These are phyloP conservation scores for Odontothrips loti DNA, from an alignment of 2,888 invertebrate genomes.

Conservation along the genomic window DNA sequence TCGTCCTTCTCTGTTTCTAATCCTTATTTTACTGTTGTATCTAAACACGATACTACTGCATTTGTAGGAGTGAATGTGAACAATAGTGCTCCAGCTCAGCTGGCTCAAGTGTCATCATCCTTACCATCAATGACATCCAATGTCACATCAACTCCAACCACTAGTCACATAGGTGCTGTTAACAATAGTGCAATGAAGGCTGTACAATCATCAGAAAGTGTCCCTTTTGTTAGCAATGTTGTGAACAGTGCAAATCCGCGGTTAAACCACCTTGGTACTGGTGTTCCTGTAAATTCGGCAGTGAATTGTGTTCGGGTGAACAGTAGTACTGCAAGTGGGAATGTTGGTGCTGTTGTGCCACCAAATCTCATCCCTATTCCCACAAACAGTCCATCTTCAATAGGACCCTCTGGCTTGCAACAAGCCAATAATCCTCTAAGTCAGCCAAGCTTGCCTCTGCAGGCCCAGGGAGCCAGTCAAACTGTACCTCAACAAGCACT, in stretches of 20 bases:
- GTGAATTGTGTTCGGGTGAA: conserved; percentile 24
- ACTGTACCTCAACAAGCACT: conserved; percentile 41
- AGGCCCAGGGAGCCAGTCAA: conserved; percentile 35
- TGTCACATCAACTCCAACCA: background rate
- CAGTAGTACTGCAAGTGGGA: background rate
- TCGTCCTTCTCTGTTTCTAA: conserved; percentile 2
- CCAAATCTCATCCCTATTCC: conserved; percentile 19
- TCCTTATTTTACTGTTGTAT: background rate
- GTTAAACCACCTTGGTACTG: background rate
- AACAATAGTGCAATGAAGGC: background rate
- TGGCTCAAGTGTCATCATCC: background rate
- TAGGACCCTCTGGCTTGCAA: background rate
- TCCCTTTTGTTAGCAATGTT: background rate
- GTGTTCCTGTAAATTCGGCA: background rate
- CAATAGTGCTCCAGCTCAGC: background rate
- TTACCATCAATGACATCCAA: conserved; percentile 11
- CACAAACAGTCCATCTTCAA: background rate
- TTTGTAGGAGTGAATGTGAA: conserved; percentile 1
- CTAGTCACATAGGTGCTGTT: conserved; percentile 9
- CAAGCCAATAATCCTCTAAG: background rate
- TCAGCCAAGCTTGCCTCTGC: background rate
- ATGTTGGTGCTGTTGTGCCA: background rate
- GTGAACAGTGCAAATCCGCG: background rate
- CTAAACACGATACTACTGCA: background rate
- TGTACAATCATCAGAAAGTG: background rate